Base-by-base conservation (phyloP, 1,140 invertebrate species). In the Diabrotica virgifera region DNA sequence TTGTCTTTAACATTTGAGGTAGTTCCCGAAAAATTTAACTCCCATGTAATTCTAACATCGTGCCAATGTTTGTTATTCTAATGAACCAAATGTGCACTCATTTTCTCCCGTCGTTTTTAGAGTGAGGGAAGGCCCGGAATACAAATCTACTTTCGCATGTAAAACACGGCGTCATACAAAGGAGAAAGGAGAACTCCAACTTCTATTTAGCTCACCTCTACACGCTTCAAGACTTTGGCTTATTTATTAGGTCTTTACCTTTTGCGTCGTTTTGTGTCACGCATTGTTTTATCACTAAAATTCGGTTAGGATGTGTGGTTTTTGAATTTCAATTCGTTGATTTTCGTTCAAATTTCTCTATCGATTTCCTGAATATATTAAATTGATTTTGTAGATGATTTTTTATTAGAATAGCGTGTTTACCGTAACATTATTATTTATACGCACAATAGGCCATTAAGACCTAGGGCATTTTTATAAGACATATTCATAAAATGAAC, bases 81-180 rank as follows among this genome's bases (percentile, higher is more conserved):
- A 46, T 46, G 40, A 46, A 46, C 40, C 40, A 46, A 46, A 46
- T 46, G 40, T 46, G 40, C 40, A 46, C 8, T 46, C 40, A 46
- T 46, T 10, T 46, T 10, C 40, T 46, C 40, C 8, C 40, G n/a
- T 8, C n/a, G n/a, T 10, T 46, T 46, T 46, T 46, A 46, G 40
- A 46, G 40, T 46, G 40, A 46, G 40, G 40, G 51, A 59, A 52
- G 51, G 63, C 50, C 58, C 35, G 63, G 57, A 64, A 62, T 54
- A 62, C 52, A 62, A 53, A 62, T 62, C 36, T 62, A 62, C 59
- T 51, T 52, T 60, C 59, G 50, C 60, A 53, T 38, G 52, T 54
- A 54, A 53, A 52, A 62, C 60, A 62, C 52, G 50, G 24, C 58
- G 12, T 59, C 58, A 11, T 5, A 59, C 58, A 35, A 59, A 59